Percentiles rank a stretch among this genome's conserved stretches.
phyloP scores from a whole-genome alignment of 2,797 vertebrate genomes.

The Falco naumanni region DNA sequence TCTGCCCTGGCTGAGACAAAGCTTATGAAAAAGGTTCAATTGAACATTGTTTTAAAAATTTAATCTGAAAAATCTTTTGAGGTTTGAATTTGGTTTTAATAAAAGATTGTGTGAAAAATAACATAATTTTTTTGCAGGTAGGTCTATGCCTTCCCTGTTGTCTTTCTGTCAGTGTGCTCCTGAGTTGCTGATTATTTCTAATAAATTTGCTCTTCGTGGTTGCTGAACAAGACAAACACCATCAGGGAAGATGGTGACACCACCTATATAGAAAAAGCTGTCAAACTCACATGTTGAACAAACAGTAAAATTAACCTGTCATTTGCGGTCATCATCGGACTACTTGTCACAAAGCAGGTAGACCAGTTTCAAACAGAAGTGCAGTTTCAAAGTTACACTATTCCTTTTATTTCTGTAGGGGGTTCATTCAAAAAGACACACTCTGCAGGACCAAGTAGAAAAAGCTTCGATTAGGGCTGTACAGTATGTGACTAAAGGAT shows the following conservation, averaged over 20 bases:
- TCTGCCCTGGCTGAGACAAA: background rate
- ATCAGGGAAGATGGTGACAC: background rate
- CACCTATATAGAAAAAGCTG: background rate
- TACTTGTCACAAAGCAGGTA: background rate
- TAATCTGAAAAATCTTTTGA: background rate
- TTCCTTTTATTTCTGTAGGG: constrained; percentile 58
- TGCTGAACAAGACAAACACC: background rate
- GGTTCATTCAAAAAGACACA: constrained; percentile 24
- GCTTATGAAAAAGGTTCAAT: background rate
- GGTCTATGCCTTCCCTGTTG: background rate
- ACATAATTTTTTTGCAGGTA: background rate
- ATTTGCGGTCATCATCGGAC: background rate
- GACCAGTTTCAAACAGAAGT: constrained; percentile 41
- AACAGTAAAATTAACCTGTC: background rate
- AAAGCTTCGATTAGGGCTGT: constrained; percentile 39
- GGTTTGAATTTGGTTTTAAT: background rate
- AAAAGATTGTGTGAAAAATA: background rate
- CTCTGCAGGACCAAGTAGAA: background rate
- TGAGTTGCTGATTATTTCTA: background rate
- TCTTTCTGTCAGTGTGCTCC: background rate
- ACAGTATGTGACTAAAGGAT: constrained; percentile 59
- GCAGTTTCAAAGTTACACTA: constrained; percentile 12
- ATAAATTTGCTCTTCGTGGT: background rate
- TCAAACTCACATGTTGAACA: background rate
- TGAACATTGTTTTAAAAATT: background rate